Evolutionary conservation across 1,140 invertebrate species (phyloP), one percentile per base, ranked within the genome.

Genomic region (Zaprionus nigranus): DNA sequence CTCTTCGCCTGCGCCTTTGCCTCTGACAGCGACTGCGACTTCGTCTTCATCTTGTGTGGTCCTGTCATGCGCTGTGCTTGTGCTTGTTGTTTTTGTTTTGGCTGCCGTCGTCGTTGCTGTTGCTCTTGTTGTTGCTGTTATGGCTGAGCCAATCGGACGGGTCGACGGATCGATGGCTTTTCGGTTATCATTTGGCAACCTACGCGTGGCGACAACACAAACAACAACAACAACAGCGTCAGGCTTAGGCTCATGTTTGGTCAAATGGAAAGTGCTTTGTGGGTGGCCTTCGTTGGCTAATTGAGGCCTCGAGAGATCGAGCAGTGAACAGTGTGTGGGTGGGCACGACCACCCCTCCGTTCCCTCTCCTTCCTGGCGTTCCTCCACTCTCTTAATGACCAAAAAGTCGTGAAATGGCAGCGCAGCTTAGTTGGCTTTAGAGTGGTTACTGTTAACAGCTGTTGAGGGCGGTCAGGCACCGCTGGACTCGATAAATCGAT

Each of bases 161-260:
- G 53, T 61, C 58, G 75, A 74, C 53, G 62, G 69, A 86, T 87
- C 72, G 76, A 87, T 87, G 83, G 77, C 66, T 86, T 86, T 83
- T 81, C 36, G 84, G 77, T 83, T 86, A 87, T 88, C 83, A 87
- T 81, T 87, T 75, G 78, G 67, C 74, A 82, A 84, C 78, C 82
- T 77, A 86, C 82, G 82, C 82, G 70, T 85, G 82, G 75, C 78
- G 82, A 85, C 82, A 85, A 86, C 85, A 62, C 46, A 57, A 36
- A 24, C 17, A 30, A 63, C 28, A 30, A 75, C 30, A 11, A 22
- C 6, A 22, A 43, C 46, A 62, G 5, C 26, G 26, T 26, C 24
- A 49, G 57, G 30, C 57, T 49, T 65, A 65, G 22, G 54, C 67
- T 63, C 40, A 69, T 79, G 78, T 56, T 51, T 67, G 49, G 20